These are phyloP conservation scores for Denticeps clupeoides DNA, from an alignment of 2,797 vertebrate species.

Conservation along the genomic window DNA sequence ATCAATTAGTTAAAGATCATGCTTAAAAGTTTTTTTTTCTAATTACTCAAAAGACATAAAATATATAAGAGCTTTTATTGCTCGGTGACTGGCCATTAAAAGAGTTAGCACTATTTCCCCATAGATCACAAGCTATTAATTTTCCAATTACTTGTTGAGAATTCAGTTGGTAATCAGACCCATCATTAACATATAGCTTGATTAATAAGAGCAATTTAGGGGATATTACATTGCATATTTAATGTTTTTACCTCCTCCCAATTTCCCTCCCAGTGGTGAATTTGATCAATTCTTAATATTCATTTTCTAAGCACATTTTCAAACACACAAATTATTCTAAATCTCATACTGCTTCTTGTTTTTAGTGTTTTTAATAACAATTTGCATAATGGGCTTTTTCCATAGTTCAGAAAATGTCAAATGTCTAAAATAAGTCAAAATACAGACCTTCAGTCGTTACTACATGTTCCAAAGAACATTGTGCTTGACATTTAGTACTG, in stretches of 20 bases:
- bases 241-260: slow-evolving; percentile 21
- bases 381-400: no score
- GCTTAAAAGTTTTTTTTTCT: background rate
- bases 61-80: background rate
- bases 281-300: slow-evolving; percentile 12
- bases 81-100: slow-evolving; percentile 3
- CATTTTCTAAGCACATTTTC: background rate
- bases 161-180: slow-evolving; percentile 23
- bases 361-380: no score
- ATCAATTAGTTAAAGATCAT: slow-evolving; percentile 14
- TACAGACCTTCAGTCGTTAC: no score
- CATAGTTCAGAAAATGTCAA: no score
- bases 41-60: background rate
- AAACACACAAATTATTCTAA: no score
- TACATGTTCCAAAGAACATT: no score
- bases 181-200: slow-evolving; percentile 27
- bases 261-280: slow-evolving; percentile 30
- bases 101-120: slow-evolving; percentile 28
- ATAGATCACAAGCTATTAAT: slow-evolving; percentile 35
- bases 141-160: slow-evolving; percentile 37
- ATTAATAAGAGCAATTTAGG: slow-evolving; percentile 33
- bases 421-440: no score
- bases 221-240: slow-evolving; percentile 9
- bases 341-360: background rate
- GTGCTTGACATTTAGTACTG: no score